phyloP scores from a whole-genome alignment of 2,113 vertebrate genomes.

The Piprites chloris region DNA sequence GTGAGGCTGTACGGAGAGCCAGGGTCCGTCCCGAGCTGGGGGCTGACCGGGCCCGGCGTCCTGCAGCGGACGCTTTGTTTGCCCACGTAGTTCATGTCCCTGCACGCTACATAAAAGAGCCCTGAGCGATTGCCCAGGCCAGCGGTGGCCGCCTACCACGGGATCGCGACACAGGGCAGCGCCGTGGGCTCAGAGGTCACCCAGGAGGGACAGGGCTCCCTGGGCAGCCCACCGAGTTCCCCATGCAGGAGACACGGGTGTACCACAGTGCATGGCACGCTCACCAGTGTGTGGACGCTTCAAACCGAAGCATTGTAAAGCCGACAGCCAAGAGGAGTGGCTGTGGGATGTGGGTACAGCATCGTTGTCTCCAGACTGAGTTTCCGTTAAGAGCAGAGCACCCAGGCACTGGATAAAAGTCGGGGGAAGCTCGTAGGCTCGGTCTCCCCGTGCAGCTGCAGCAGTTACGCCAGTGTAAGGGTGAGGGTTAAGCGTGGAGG shows the following conservation, averaged over 20 bases:
- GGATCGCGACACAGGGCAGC: background rate
- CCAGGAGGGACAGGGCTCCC: background rate
- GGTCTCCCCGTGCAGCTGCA: background rate
- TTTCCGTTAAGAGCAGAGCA: background rate
- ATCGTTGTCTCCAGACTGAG: background rate
- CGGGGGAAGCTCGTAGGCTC: background rate
- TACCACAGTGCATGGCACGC: rapidly evolving
- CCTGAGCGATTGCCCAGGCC: background rate
- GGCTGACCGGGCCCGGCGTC: rapidly evolving
- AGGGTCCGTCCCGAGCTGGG: rapidly evolving
- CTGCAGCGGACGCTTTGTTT: background rate
- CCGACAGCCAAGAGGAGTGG: background rate
- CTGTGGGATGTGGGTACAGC: background rate
- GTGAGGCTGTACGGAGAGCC: background rate
- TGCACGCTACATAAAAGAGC: too few relatives aligned
- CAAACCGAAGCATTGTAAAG: background rate
- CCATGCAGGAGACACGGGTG: background rate
- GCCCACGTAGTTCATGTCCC: rapidly evolving
- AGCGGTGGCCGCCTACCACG: rapidly evolving
- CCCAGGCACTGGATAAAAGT: rapidly evolving
- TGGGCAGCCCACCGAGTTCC: background rate
- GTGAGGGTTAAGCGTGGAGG: background rate
- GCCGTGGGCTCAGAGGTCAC: background rate
- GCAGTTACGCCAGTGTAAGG: rapidly evolving
- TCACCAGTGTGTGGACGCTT: rapidly evolving